These are phyloP conservation scores for Cyaniris semiargus DNA, from an alignment of 2,888 invertebrate genomes.

Conservation along the genomic window DNA sequence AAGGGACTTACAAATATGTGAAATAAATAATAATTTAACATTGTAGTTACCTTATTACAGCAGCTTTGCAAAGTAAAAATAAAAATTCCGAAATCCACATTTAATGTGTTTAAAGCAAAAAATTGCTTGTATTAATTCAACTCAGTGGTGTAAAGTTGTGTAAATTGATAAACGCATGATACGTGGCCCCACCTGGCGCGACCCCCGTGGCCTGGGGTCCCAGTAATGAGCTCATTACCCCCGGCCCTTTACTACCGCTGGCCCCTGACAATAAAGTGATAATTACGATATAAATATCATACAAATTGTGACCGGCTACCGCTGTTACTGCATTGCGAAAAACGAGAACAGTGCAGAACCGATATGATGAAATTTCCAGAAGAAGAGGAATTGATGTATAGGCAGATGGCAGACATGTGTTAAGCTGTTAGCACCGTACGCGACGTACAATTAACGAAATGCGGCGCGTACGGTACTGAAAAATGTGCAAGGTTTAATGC, in stretches of 20 bases:
- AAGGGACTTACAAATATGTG: background rate
- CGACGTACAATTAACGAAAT: too few species aligned
- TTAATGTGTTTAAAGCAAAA: background rate
- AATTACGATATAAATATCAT: background rate
- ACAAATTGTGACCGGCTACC: background rate
- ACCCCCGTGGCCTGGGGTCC: background rate
- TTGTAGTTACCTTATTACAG: background rate
- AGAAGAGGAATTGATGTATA: too few species aligned
- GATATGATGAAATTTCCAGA: too few species aligned
- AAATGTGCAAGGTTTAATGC: too few species aligned
- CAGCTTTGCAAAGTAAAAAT: too few species aligned
- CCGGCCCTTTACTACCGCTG: background rate
- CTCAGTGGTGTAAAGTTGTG: background rate
- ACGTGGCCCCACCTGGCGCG: background rate
- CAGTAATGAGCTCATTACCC: background rate
- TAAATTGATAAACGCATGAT: conserved; percentile 1
- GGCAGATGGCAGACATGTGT: too few species aligned
- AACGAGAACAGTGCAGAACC: too few species aligned
- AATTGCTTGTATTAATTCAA: background rate
- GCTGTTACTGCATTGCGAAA: background rate
- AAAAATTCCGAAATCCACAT: background rate
- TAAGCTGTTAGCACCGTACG: too few species aligned
- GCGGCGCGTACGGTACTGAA: too few species aligned
- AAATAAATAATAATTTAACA: background rate
- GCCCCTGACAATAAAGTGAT: background rate